Conservation (phyloP, 2,113 vertebrate genomes). For the Grantiella picta region DNA sequence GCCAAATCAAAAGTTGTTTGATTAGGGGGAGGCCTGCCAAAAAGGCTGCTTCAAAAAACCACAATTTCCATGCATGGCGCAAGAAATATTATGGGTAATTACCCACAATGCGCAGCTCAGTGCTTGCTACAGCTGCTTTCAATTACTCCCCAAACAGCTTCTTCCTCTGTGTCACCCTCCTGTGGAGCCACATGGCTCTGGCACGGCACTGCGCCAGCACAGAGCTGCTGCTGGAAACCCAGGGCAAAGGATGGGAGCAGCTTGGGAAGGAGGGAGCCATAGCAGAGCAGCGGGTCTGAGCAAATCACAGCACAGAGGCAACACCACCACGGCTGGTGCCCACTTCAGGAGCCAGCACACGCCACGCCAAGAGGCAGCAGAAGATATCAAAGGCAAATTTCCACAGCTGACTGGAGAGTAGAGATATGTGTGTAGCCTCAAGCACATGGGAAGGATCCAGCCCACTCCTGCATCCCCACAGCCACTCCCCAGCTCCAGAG, state of each 20-base stretch:
- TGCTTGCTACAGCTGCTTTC: conserved; percentile 71
- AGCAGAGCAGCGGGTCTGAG: accelerated
- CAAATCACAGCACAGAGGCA: background rate
- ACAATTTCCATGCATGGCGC: conserved; percentile 64
- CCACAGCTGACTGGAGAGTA: background rate
- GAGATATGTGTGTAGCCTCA: accelerated
- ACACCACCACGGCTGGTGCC: accelerated
- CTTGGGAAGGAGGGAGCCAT: accelerated
- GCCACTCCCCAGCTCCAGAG: background rate
- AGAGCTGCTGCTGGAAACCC: background rate
- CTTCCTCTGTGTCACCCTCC: conserved; percentile 62
- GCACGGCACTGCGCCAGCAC: background rate
- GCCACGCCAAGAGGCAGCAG: accelerated
- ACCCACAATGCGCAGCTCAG: conserved; percentile 67
- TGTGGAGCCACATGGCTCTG: background rate
- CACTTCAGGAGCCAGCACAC: accelerated
- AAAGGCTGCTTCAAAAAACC: conserved; percentile 57
- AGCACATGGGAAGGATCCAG: background rate
- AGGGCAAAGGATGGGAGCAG: background rate
- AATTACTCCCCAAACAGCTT: conserved; percentile 67
- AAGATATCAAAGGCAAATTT: background rate
- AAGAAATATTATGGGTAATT: conserved; percentile 70
- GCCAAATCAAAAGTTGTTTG: conserved; percentile 68
- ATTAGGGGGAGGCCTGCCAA: conserved; percentile 71
- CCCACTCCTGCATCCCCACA: background rate